Evolutionary conservation across 2,797 vertebrate genomes (phyloP).

Genomic region (Intellagama lesueurii): DNA sequence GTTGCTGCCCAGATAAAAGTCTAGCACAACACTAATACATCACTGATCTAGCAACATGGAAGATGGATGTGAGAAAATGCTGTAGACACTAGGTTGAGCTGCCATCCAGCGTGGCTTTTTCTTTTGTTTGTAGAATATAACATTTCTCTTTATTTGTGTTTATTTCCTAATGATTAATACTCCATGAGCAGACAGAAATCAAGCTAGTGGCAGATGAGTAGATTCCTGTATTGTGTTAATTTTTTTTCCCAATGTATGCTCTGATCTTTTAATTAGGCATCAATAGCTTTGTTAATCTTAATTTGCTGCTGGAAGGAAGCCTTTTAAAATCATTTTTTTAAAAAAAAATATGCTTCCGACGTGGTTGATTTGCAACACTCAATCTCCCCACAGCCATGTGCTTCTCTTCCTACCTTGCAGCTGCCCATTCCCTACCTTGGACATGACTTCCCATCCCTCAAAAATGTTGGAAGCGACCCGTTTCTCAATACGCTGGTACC

Average conservation of each 20-base stretch:
- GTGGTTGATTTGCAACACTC: not conserved
- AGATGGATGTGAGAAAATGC: slow-evolving; percentile 26
- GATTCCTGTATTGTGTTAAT: not conserved
- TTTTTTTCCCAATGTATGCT: not conserved
- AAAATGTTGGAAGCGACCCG: not conserved
- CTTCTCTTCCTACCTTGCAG: not conserved
- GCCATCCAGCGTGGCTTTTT: not conserved
- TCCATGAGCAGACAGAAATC: not conserved
- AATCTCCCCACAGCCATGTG: no score
- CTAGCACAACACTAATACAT: slow-evolving; percentile 28
- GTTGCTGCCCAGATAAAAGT: slow-evolving; percentile 44
- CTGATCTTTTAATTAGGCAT: not conserved
- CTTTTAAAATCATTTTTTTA: not conserved
- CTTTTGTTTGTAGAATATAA: not conserved
- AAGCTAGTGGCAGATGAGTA: not conserved
- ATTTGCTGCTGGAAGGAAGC: slow-evolving; percentile 8
- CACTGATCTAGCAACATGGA: slow-evolving; percentile 24
- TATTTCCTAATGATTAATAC: not conserved
- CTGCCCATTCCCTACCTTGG: no score
- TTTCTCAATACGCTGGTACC: not conserved
- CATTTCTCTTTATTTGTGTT: not conserved
- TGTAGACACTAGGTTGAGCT: rapidly evolving
- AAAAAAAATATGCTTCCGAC: not conserved
- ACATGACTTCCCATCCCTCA: not conserved
- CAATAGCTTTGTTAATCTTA: not conserved